Base-by-base conservation (phyloP, 2,888 invertebrate genomes). In the Frankliniella intonsa region DNA sequence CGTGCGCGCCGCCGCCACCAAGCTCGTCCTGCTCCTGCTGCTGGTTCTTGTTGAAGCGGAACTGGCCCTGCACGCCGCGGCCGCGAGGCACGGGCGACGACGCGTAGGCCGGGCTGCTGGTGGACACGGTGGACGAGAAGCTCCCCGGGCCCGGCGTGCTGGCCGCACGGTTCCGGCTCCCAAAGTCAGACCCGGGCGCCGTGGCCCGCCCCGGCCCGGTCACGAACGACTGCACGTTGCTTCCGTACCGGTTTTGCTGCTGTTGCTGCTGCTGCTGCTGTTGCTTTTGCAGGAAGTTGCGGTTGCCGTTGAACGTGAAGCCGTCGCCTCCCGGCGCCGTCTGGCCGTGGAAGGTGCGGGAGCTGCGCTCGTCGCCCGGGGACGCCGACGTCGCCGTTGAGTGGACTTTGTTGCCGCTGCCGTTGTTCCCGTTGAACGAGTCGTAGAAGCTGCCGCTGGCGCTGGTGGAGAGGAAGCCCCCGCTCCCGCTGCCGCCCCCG, bases 391-490 rank as follows among this genome's bases (percentile, higher is more conserved):
- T 69, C 22, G 82, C 83, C 80, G 83, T 83, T 14, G 84, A 83
- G 80, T 84, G 83, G 69, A 84, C 55, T 55, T 84, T 12, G 88
- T 88, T n/a, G 87, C 87, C 38, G 82, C 82, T 69, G 82, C 82
- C 80, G 82, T 62, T 83, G 83, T 83, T 81, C 82, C 62, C 62
- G 62, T 62, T 62, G 62, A 76, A 25, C 22, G 69, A 22, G 69
- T 76, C 69, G 69, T 76, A 76, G 69, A 76, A 76, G 69, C 25
- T 76, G 69, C 69, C 25, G 69, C 69, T 76, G 10, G 22, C 25
- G 69, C 69, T 76, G 69, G 69, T 76, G 69, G 69, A 76, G 8
- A 76, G 25, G 69, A 76, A 76, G 22, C 69, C 11, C 8, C 69
- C 69, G 11, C 69, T n/a, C 22, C 69, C 69, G 69, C 69, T 25